These are phyloP conservation scores for Ptilonorhynchus violaceus DNA, from an alignment of 2,113 vertebrate genomes.

Conservation along the genomic window DNA sequence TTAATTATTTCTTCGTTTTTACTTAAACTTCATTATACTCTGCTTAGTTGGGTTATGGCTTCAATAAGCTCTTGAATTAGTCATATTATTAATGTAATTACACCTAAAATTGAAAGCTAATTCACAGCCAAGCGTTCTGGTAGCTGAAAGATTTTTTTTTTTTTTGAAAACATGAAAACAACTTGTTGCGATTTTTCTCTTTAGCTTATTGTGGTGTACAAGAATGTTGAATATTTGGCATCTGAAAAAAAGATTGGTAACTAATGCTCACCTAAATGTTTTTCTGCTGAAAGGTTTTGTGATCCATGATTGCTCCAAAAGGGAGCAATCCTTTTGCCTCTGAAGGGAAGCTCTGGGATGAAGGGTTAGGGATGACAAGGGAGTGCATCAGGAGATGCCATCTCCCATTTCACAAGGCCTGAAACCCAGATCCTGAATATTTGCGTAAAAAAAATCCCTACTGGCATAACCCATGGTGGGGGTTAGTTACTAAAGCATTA, in stretches of 20 bases:
- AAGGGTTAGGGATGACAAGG: not conserved
- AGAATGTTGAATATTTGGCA: not conserved
- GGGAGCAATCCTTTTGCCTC: no score
- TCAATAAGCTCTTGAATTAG: slow-evolving; percentile 8
- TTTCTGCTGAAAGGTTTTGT: not conserved
- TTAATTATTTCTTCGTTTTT: not conserved
- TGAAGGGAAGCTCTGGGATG: not conserved
- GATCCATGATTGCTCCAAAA: not conserved
- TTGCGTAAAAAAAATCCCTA: not conserved
- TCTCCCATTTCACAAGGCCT: not conserved
- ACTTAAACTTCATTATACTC: not conserved
- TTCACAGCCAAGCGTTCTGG: not conserved
- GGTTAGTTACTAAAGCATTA: not conserved
- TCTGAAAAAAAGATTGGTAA: not conserved
- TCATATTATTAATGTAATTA: not conserved
- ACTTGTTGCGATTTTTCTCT: not conserved
- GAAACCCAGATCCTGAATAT: not conserved
- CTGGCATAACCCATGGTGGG: no score
- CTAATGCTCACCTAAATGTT: not conserved
- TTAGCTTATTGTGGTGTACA: not conserved
- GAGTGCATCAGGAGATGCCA: not conserved
- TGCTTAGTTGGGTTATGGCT: not conserved
- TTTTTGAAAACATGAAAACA: not conserved
- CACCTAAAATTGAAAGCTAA: not conserved
- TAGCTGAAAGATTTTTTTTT: not conserved